Conservation (phyloP, 2,888 invertebrate genomes). For the Agriotes lineatus region DNA sequence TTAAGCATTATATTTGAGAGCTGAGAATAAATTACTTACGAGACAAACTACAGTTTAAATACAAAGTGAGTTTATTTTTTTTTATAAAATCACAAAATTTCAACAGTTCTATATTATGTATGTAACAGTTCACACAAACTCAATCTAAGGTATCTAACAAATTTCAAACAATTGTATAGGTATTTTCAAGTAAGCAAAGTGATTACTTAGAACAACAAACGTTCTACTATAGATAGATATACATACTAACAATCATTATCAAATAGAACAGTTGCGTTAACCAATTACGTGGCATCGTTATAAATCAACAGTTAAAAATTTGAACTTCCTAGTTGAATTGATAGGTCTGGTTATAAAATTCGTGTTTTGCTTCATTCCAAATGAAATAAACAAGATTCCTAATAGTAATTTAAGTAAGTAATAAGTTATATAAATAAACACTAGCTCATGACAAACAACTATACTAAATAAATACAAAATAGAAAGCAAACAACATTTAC, state of each 20-base stretch:
- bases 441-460: constrained; percentile 45
- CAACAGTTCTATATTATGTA: constrained; percentile 61
- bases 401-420: constrained; percentile 45
- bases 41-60: constrained; percentile 27
- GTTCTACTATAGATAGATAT: neutral
- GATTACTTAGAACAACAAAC: constrained; percentile 25
- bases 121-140: constrained; percentile 65
- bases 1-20: too few relatives aligned
- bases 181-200: constrained; percentile 30
- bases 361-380: neutral
- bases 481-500: constrained; percentile 60
- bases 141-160: constrained; percentile 49
- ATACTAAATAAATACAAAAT: constrained; percentile 43
- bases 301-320: constrained; percentile 13
- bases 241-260: constrained; percentile 1
- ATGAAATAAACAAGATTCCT: constrained; percentile 6
- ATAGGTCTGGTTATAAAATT: neutral
- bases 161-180: constrained; percentile 31
- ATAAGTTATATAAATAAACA: constrained; percentile 51
- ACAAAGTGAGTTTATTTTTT: constrained; percentile 50
- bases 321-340: constrained; percentile 9
- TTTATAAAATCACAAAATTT: constrained; percentile 66
- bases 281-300: constrained; percentile 12
- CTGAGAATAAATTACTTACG: too few relatives aligned
- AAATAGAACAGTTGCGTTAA: constrained; percentile 15